Evolutionary conservation across 1,140 invertebrate species (phyloP).

Genomic region (Lordiphosa mommai): DNA sequence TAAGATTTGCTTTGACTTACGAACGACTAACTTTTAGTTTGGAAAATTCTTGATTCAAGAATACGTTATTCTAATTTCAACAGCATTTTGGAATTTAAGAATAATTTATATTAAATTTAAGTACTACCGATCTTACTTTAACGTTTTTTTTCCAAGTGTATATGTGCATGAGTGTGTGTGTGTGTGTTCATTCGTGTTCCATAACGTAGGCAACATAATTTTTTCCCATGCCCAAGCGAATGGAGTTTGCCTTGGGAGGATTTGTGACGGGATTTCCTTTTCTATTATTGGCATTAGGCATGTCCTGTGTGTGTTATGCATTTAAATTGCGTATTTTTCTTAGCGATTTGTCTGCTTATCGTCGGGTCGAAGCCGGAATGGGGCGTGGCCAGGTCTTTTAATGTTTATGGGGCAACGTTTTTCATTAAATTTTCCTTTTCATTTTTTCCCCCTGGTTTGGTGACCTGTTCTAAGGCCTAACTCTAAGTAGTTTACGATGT

Average conservation of each 20-base stretch:
- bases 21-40: too few species aligned
- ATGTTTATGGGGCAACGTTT: conserved; percentile 76
- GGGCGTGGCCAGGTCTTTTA: conserved; percentile 48
- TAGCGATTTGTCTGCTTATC: conserved; percentile 79
- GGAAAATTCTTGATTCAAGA: too few species aligned
- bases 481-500: conserved; percentile 71
- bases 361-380: conserved; percentile 31
- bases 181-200: conserved; percentile 22
- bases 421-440: conserved; percentile 64
- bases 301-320: conserved; percentile 80
- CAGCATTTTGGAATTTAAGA: too few species aligned
- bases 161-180: conserved; percentile 1
- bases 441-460: not conserved
- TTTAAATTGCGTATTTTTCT: conserved; percentile 80
- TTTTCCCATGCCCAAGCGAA: conserved; percentile 56
- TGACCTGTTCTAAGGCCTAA: conserved; percentile 45
- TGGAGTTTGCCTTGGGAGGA: conserved; percentile 57
- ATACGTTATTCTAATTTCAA: too few species aligned
- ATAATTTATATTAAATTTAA: too few species aligned
- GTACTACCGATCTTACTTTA: not conserved
- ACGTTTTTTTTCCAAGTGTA: conserved; percentile 20
- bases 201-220: conserved; percentile 65
- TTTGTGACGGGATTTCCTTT: conserved; percentile 80
- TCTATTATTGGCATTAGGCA: conserved; percentile 80
- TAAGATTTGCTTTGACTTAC: too few species aligned